These are phyloP conservation scores for Phania funesta DNA, from an alignment of 2,888 invertebrate genomes.

Conservation along the genomic window DNA sequence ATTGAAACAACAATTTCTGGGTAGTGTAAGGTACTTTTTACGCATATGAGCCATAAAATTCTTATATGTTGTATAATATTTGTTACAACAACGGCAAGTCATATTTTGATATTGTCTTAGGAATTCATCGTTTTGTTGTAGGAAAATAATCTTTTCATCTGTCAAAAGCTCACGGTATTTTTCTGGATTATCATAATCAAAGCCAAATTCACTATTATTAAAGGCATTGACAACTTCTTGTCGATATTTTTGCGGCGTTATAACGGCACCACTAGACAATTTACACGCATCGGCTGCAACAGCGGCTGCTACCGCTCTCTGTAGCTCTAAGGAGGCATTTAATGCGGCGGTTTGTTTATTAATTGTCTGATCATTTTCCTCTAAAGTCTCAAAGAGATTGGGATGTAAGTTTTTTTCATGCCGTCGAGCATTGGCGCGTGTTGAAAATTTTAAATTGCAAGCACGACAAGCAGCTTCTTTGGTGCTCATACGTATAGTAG, in stretches of 20 bases:
- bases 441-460: conserved; percentile 80
- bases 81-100: conserved; percentile 80
- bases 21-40: conserved; percentile 78
- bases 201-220: conserved; percentile 75
- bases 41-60: conserved; percentile 81
- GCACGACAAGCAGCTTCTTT: conserved; percentile 79
- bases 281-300: conserved; percentile 73
- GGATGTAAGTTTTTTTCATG: conserved; percentile 80
- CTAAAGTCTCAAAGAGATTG: conserved; percentile 75
- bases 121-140: conserved; percentile 78
- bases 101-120: conserved; percentile 80
- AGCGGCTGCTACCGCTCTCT: conserved; percentile 73
- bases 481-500: conserved; percentile 69
- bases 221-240: conserved; percentile 76
- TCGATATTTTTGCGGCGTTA: conserved; percentile 75
- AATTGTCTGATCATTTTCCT: conserved; percentile 73
- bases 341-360: conserved; percentile 76
- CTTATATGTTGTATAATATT: conserved; percentile 79
- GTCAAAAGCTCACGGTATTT: conserved; percentile 78
- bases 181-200: conserved; percentile 79
- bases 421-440: conserved; percentile 80
- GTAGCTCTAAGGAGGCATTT: conserved; percentile 76
- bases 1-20: conserved; percentile 80
- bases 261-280: conserved; percentile 72
- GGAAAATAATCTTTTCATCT: conserved; percentile 78